Conservation (phyloP, 1,140 invertebrate species). For the Hyles vespertilio region DNA sequence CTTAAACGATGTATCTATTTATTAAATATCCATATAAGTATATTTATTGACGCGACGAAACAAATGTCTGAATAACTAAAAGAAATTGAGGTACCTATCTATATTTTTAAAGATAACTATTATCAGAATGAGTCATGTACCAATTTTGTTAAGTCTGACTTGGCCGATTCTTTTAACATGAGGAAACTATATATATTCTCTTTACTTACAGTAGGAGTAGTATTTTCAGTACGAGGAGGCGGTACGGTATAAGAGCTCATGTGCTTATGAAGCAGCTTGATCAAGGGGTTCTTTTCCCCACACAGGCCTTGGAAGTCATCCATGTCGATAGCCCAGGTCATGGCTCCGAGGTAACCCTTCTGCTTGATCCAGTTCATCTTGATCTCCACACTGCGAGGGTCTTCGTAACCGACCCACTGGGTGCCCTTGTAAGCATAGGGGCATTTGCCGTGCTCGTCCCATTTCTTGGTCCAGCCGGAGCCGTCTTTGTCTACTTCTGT, state of each 20-base stretch:
- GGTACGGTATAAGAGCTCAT: conserved; percentile 87
- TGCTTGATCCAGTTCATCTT: conserved; percentile 92
- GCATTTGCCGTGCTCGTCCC: conserved; percentile 87
- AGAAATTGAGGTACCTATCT: too few species aligned
- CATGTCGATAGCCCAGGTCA: conserved; percentile 95
- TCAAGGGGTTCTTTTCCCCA: conserved; percentile 83
- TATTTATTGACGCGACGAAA: too few species aligned
- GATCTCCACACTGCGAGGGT: conserved; percentile 85
- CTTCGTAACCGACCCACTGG: conserved; percentile 96
- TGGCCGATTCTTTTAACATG: too few species aligned
- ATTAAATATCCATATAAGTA: too few species aligned
- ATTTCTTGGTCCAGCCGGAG: conserved; percentile 86
- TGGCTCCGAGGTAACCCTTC: conserved; percentile 88
- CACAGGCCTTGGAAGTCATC: conserved; percentile 89
- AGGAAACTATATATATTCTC: neutral
- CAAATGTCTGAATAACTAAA: too few species aligned
- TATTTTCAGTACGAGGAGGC: conserved; percentile 78
- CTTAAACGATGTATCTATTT: too few species aligned
- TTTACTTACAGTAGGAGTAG: conserved; percentile 80
- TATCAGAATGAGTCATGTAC: too few species aligned
- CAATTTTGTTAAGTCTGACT: too few species aligned
- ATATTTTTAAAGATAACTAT: too few species aligned
- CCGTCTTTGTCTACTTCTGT: conserved; percentile 81
- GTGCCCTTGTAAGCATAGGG: conserved; percentile 91
- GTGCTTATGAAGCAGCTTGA: conserved; percentile 82